These are phyloP conservation scores for Protophormia terraenovae DNA, from an alignment of 2,888 invertebrate genomes.

Conservation along the genomic window DNA sequence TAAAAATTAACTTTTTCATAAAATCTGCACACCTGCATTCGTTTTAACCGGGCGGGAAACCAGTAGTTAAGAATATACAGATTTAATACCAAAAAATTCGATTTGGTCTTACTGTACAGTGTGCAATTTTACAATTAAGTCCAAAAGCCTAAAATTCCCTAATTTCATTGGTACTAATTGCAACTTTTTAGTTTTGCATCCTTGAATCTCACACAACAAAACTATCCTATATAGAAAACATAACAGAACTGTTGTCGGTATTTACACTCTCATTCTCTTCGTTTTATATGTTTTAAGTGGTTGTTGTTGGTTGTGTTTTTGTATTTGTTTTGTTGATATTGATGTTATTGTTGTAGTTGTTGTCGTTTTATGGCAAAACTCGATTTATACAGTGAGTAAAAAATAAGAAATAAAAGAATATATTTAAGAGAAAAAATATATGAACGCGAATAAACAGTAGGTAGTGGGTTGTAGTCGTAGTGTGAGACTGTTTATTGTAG, in stretches of 20 bases:
- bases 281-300: constrained; percentile 40
- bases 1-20: no score
- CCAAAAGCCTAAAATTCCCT: not conserved
- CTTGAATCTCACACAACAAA: constrained; percentile 20
- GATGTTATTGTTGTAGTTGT: constrained; percentile 6
- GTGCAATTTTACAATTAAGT: no score
- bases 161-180: constrained; percentile 13
- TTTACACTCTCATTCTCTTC: constrained; percentile 38
- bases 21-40: no score
- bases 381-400: constrained; percentile 32
- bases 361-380: constrained; percentile 40
- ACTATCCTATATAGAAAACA: not conserved
- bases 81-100: no score
- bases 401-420: not conserved
- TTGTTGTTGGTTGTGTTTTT: constrained; percentile 31
- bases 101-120: no score
- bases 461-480: constrained; percentile 11
- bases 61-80: no score
- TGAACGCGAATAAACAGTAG: not conserved
- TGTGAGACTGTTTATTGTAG: not conserved
- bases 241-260: constrained; percentile 2
- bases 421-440: not conserved
- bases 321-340: constrained; percentile 23
- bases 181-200: constrained; percentile 4
- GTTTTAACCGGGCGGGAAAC: no score